Evolutionary conservation across 2,797 vertebrate genomes (phyloP).

Genomic region (Spondyliosoma cantharus): DNA sequence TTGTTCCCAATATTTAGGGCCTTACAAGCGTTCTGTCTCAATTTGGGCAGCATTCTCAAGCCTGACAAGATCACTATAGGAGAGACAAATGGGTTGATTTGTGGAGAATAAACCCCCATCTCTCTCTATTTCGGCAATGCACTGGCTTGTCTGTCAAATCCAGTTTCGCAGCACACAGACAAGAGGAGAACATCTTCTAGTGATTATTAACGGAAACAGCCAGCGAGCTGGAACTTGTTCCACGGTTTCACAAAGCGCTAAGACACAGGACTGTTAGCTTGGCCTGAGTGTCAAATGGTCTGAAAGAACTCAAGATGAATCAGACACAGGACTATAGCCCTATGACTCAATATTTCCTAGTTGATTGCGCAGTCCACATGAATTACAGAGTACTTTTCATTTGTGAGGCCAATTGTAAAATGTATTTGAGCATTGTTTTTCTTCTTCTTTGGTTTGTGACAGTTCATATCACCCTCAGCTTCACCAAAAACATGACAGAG

Average conservation of each 20-base stretch:
- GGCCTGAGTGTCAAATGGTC: slow-evolving; percentile 52
- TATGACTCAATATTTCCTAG: slow-evolving; percentile 70
- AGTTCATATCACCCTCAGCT: neutral
- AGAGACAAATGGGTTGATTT: slow-evolving; percentile 77
- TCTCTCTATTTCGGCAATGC: slow-evolving; percentile 64
- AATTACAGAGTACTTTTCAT: slow-evolving; percentile 33
- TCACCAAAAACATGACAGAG: neutral
- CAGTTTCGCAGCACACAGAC: slow-evolving; percentile 60
- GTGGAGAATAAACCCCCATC: slow-evolving; percentile 64
- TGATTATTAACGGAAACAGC: slow-evolving; percentile 71
- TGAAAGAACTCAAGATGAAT: slow-evolving; percentile 54
- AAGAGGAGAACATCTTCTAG: slow-evolving; percentile 68
- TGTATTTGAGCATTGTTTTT: neutral
- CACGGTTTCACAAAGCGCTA: slow-evolving; percentile 32
- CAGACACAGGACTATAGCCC: slow-evolving; percentile 42
- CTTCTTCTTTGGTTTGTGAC: neutral
- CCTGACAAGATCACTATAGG: slow-evolving; percentile 66
- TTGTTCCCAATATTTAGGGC: slow-evolving; percentile 62
- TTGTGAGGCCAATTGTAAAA: slow-evolving; percentile 22
- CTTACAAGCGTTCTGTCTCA: slow-evolving; percentile 69
- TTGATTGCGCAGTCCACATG: slow-evolving; percentile 26
- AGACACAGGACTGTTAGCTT: slow-evolving; percentile 50
- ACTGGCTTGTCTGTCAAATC: slow-evolving; percentile 71
- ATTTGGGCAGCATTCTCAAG: slow-evolving; percentile 68
- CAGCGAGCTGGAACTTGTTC: slow-evolving; percentile 74